Base-by-base conservation (phyloP, 2,797 vertebrate species). In the Artibeus lituratus region DNA sequence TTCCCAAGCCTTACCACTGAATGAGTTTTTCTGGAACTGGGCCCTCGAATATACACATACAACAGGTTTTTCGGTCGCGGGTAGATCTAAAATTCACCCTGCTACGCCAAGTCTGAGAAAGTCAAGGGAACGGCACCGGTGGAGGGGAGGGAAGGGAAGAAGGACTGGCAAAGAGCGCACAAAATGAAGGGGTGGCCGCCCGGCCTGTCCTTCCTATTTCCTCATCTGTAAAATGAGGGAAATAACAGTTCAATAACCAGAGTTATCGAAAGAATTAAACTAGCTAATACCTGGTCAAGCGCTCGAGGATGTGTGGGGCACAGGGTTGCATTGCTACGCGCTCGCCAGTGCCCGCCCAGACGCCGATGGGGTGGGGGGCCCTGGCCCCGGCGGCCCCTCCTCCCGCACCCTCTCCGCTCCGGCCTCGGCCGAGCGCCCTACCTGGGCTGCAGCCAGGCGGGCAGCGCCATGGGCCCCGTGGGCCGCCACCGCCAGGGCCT, bases 361-460 rank as follows among this genome's bases (percentile, higher is more conserved):
- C 0, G 7, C 8, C 2, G 5, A 1, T 5, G 6, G 39, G n/a
- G 35, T 1, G 0, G 55, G 44, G 9, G 6, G 10, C 1, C 77
- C 35, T 55, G 1, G 10, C 37, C 49, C 47, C 24, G 0, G 12
- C 2, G 7, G 15, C 37, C 80, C 53, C 37, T 32, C 65, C 57
- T 29, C 35, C 32, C 7, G 0, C 57, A 7, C 21, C 59, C 22
- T 51, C 19, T 4, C 9, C 42, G 57, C 59, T 3, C 16, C 16
- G 5, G n/a, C 19, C 67, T 11, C 32, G 1, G 1, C 39, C 26
- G 6, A 29, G 73, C 39, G 91, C 87, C 97, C 95, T 97, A 97
- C 97, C 97, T 97, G 94, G 97, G 90, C 95, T 95, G 97, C 95
- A 96, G 91, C 97, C 97, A 97, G 94, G 87, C 18, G 29, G 93